Evolutionary conservation across 2,888 invertebrate species (phyloP).

Genomic region (Gasteruption jaculator): DNA sequence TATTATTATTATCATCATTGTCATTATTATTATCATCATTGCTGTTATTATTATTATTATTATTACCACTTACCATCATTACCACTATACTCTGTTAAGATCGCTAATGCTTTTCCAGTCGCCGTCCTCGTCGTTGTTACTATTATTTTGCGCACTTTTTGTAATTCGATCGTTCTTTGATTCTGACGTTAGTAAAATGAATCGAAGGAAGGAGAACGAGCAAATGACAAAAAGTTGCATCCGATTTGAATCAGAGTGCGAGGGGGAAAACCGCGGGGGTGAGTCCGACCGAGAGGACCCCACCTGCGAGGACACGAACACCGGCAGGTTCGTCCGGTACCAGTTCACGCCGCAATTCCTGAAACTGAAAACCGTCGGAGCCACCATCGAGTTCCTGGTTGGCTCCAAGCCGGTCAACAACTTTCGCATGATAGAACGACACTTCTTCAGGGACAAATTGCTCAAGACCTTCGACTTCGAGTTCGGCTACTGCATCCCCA

Average conservation of each 20-base stretch:
- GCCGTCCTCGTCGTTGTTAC: too few relatives aligned
- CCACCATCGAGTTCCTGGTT: slow-evolving; percentile 96
- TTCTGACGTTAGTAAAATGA: too few relatives aligned
- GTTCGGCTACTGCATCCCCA: slow-evolving; percentile 98
- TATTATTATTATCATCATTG: too few relatives aligned
- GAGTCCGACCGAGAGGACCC: slow-evolving; percentile 47
- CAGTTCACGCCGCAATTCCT: slow-evolving; percentile 98
- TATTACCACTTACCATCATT: too few relatives aligned
- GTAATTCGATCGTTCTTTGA: too few relatives aligned
- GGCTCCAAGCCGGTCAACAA: slow-evolving; percentile 88
- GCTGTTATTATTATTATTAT: too few relatives aligned
- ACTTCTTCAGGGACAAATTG: slow-evolving; percentile 89
- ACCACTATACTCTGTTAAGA: too few relatives aligned
- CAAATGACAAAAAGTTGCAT: too few relatives aligned
- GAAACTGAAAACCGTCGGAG: slow-evolving; percentile 93
- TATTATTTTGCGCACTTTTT: too few relatives aligned
- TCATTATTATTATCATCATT: too few relatives aligned
- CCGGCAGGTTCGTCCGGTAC: slow-evolving; percentile 95
- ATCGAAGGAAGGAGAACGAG: slow-evolving; percentile 15
- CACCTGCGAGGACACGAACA: slow-evolving; percentile 74
- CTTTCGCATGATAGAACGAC: slow-evolving; percentile 97
- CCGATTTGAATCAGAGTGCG: too few relatives aligned
- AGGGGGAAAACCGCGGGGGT: slow-evolving; percentile 30
- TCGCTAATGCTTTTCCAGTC: too few relatives aligned
- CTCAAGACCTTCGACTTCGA: slow-evolving; percentile 99